Evolutionary conservation across 37 sponge, comb jelly and placozoan genomes (phyloP), one percentile per base, ranked within the genome.

Genomic region (Petrosia ficiformis): DNA sequence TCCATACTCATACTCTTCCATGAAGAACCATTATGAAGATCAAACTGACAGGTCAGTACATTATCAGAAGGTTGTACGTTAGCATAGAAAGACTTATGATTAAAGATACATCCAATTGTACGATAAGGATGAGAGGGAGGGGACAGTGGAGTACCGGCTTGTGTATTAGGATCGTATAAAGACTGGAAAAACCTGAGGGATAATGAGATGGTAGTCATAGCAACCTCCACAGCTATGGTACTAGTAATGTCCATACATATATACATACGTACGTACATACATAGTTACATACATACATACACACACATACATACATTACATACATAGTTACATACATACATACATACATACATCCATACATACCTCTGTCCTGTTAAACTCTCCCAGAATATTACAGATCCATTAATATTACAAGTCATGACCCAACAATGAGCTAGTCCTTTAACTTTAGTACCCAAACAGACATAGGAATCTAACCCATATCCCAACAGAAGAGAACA

Each of bases 71-170:
- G 82, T 68, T 94, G 99, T 14, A 65, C 34, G 73, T 99, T 99
- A 67, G 99, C 99, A 74, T 75, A 90, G 69, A 95, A 96, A 58
- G 89, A 40, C 56, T 80, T 44, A 73, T 99, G 94, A 65, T 91
- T 99, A 89, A 99, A 99, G 60, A 99, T 67, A 44, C 94, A 99
- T 36, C 97, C 99, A 0, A 99, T 61, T 16, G 96, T 93, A 11
- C 65, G 77, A 73, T 94, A 99, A 14, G 97, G 94, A 59, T 93
- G 80, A 6, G 59, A 25, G 16, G 80, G 88, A 24, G 40, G 65
- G 29, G 86, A 82, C 42, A 77, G 39, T 5, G 83, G 75, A 8
- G 63, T 59, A 0, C 92, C 92, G 1, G 92, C 83, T 42, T 86
- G 87, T 31, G 37, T 64, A 71, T 68, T 67, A 4, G 88, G 95